Evolutionary conservation across 1,140 invertebrate species (phyloP).

Genomic region (Neoseiulus cucumeris): DNA sequence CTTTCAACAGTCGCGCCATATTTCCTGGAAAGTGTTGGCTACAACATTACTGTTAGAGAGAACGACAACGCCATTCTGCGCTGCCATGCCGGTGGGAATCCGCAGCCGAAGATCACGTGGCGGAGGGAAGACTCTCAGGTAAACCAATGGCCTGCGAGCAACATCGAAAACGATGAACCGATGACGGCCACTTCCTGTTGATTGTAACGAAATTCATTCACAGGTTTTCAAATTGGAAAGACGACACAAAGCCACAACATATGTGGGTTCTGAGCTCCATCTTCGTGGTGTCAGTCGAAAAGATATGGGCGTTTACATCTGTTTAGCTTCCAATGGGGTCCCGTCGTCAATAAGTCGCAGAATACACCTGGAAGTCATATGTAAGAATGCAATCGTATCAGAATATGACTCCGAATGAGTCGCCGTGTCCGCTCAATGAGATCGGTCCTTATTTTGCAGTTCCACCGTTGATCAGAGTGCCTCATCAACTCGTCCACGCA

Average conservation of each 20-base stretch:
- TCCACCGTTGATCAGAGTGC: slow-evolving; percentile 1
- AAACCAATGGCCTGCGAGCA: slow-evolving; percentile 12
- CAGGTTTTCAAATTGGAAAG: slow-evolving; percentile 14
- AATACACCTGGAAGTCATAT: slow-evolving; percentile 3
- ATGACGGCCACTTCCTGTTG: neutral
- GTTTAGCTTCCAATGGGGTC: slow-evolving; percentile 47
- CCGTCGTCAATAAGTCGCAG: neutral
- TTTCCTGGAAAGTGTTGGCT: slow-evolving; percentile 23
- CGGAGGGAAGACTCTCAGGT: slow-evolving; percentile 27
- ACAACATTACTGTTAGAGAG: slow-evolving; percentile 27
- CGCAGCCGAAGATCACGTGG: slow-evolving; percentile 30
- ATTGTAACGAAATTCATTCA: neutral
- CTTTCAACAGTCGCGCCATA: slow-evolving; percentile 34
- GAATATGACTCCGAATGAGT: too few relatives aligned
- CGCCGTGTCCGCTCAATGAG: too few relatives aligned
- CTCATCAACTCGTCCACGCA: neutral
- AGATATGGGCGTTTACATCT: slow-evolving; percentile 66
- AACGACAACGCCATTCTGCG: slow-evolving; percentile 27
- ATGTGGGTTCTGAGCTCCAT: slow-evolving; percentile 51
- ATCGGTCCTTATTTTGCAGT: neutral
- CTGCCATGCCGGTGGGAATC: slow-evolving; percentile 32
- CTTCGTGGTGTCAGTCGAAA: slow-evolving; percentile 55
- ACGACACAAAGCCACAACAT: slow-evolving; percentile 38
- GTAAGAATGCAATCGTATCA: too few relatives aligned
- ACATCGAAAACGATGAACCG: too few relatives aligned